Evolutionary conservation across 2,113 vertebrate genomes (phyloP).

Genomic region (Anarhynchus alexandrinus): DNA sequence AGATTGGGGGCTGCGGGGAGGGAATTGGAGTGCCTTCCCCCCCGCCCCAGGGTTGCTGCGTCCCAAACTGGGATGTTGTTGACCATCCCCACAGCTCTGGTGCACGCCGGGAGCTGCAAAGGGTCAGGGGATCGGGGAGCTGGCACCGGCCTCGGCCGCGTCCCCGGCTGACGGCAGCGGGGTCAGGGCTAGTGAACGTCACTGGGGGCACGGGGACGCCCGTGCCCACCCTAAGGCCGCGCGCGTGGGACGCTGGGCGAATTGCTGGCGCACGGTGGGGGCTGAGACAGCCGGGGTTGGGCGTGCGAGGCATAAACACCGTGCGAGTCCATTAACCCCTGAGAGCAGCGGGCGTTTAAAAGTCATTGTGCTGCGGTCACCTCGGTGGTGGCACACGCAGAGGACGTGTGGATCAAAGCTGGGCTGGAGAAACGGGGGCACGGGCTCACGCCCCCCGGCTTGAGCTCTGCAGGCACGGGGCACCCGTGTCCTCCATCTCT

Average conservation of each 20-base stretch:
- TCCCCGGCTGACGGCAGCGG: not conserved
- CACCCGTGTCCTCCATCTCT: not conserved
- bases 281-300: not conserved
- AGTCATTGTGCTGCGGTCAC: not conserved
- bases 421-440: not conserved
- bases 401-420: not conserved
- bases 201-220: not conserved
- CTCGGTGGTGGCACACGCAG: not conserved
- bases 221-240: not conserved
- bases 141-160: rapidly evolving
- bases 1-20: not conserved
- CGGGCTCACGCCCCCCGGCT: not conserved
- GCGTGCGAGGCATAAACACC: rapidly evolving
- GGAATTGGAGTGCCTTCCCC: not conserved
- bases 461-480: not conserved
- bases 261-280: rapidly evolving
- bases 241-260: not conserved
- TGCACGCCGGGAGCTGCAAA: rapidly evolving
- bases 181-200: rapidly evolving
- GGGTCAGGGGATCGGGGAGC: not conserved
- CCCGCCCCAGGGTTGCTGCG: not conserved
- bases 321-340: rapidly evolving
- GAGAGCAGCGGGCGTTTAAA: not conserved
- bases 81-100: rapidly evolving
- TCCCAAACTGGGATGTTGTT: not conserved